Conservation (phyloP, 1,140 invertebrate species). For the Acromyrmex heyeri region DNA sequence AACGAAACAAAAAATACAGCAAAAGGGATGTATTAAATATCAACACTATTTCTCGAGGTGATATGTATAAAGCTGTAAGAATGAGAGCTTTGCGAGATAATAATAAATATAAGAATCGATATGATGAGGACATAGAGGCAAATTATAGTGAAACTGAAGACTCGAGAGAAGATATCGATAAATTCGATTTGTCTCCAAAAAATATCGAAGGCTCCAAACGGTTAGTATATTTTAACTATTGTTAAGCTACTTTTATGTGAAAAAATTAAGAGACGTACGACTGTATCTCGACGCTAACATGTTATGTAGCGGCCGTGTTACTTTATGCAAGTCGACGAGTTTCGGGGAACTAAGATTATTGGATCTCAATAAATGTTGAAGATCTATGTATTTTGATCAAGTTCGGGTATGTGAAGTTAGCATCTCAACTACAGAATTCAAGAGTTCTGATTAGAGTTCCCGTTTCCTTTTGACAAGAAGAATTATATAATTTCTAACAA, state of each 20-base stretch:
- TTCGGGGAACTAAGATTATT: too few species aligned
- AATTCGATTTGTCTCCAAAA: constrained; percentile 75
- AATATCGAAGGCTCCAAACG: constrained; percentile 79
- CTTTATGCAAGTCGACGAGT: too few species aligned
- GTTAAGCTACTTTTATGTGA: not conserved
- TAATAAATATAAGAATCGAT: constrained; percentile 65
- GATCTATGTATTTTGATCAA: too few species aligned
- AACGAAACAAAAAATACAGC: constrained; percentile 80
- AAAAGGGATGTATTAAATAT: constrained; percentile 84
- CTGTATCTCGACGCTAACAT: too few species aligned
- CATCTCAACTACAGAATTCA: too few species aligned
- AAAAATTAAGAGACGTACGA: too few species aligned
- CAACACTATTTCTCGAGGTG: constrained; percentile 88
- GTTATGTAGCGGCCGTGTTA: too few species aligned
- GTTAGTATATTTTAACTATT: constrained; percentile 71
- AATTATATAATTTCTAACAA: too few species aligned
- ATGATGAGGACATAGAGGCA: constrained; percentile 76
- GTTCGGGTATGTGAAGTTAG: too few species aligned
- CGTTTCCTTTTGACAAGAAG: too few species aligned
- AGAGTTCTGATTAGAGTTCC: too few species aligned
- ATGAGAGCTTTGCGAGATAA: constrained; percentile 65
- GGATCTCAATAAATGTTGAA: too few species aligned
- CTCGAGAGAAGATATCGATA: constrained; percentile 77
- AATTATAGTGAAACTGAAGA: constrained; percentile 76
- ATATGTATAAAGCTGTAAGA: constrained; percentile 79